These are phyloP conservation scores for Apis florea DNA, from an alignment of 1,140 invertebrate species.

Conservation along the genomic window DNA sequence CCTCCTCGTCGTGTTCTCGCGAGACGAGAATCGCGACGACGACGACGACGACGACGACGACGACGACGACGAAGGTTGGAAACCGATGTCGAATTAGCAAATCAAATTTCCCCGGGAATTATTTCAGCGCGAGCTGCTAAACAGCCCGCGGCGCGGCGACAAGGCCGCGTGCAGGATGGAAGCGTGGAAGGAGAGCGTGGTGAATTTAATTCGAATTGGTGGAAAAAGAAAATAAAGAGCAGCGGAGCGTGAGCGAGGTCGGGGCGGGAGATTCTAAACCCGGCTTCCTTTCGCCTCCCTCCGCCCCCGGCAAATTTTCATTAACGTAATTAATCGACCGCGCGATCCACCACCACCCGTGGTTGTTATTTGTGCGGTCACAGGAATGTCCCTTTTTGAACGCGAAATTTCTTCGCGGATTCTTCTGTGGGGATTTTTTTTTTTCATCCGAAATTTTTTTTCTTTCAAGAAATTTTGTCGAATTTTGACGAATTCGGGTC, in stretches of 20 bases:
- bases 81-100: slow-evolving; percentile 69
- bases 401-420: too few relatives aligned
- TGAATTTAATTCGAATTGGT: slow-evolving; percentile 46
- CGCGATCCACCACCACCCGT: background rate
- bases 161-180: background rate
- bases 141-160: slow-evolving; percentile 47
- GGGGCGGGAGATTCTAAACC: background rate
- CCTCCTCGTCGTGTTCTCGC: too few relatives aligned
- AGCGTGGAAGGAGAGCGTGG: background rate
- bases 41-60: background rate
- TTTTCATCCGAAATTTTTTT: too few relatives aligned
- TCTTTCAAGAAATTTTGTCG: too few relatives aligned
- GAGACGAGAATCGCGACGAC: too few relatives aligned
- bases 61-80: slow-evolving; percentile 28
- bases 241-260: background rate
- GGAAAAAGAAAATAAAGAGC: slow-evolving; percentile 56
- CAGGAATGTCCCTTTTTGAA: too few relatives aligned
- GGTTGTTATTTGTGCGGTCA: background rate
- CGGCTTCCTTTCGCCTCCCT: background rate
- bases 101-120: slow-evolving; percentile 67
- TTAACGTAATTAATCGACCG: slow-evolving; percentile 24
- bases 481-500: too few relatives aligned
- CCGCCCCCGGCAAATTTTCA: slow-evolving; percentile 2
- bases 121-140: slow-evolving; percentile 61
- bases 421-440: too few relatives aligned